A percentile compares a stretch with the other conserved stretches of the same genome.
Evolutionary conservation across 2,797 vertebrate genomes (phyloP).

Genomic region (Sternotherus odoratus): DNA sequence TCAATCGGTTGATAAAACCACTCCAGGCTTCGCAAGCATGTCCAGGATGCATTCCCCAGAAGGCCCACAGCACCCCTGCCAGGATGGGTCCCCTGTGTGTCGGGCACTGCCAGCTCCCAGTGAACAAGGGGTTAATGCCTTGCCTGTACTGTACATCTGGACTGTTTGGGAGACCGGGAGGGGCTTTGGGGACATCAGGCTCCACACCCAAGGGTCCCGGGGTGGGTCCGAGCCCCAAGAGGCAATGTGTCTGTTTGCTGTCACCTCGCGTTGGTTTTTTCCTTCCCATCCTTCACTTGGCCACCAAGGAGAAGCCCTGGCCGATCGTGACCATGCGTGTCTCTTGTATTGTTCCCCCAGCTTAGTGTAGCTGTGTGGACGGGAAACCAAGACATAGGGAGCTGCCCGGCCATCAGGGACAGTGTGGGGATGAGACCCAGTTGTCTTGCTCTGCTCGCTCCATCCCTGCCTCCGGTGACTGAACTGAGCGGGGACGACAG

Average conservation of each 20-base stretch:
- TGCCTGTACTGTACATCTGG: neutral
- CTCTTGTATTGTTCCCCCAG: neutral
- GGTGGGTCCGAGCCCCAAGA: no score
- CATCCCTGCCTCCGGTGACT: neutral
- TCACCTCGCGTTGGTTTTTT: neutral
- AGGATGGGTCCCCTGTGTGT: neutral
- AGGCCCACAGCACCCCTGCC: neutral
- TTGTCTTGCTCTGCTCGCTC: neutral
- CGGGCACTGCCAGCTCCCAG: neutral
- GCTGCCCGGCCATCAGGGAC: neutral
- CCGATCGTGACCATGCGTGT: neutral
- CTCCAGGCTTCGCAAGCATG: neutral
- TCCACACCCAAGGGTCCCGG: rapidly evolving
- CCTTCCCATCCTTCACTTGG: neutral
- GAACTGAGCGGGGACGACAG: neutral
- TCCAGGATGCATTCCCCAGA: neutral
- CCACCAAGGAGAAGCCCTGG: neutral
- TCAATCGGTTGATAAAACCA: neutral
- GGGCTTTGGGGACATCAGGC: neutral
- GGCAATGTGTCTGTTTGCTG: neutral
- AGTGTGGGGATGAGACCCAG: neutral
- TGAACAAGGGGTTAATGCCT: neutral
- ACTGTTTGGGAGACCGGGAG: rapidly evolving
- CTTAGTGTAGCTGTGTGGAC: neutral
- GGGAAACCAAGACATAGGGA: neutral